Base-by-base conservation (phyloP, 2,797 vertebrate species). In the Ctenopoma kingsleyae region DNA sequence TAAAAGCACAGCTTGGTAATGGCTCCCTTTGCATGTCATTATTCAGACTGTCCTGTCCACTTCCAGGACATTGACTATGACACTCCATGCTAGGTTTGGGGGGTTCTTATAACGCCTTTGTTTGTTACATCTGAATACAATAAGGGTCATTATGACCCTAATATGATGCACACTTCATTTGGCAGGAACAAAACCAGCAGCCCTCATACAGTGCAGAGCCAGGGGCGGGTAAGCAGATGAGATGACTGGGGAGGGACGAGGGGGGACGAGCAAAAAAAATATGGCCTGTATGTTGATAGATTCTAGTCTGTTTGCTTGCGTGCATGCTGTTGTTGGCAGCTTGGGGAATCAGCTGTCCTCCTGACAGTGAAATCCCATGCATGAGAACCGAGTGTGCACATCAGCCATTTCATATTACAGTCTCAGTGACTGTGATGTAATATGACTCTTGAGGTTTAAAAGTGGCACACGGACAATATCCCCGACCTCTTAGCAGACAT, bases 91-190 rank as follows among this genome's bases (percentile, higher is more conserved):
- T 15, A 8, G 36, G 51, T 81, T 44, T 36, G 56, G 43, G 22
- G n/a, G 30, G 16, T 55, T 55, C 65, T 22, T 10, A 17, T 62
- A 5, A 52, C 36, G 67, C 46, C 68, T 35, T 72, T 82, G 74
- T 81, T 61, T 2, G 57, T 58, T 76, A 44, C 52, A 48, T 76
- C 15, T 16, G 71, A 74, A 65, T n/a, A 82, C 80, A 84, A 80
- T 78, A 58, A 75, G 74, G 76, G 71, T 83, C 75, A 54, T 83
- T 67, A 70, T 74, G 84, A 59, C 85, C 80, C 46, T 70, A 77
- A 83, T 89, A 43, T 69, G 38, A 17, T 38, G 70, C 63, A 53
- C 86, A 84, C 84, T 89, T 88, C 63, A 84, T 85, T 91, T 85
- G 81, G 72, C 87, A 74, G 67, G 80, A 80, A 87, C 87, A 91